Percentiles rank a stretch among this genome's conserved stretches.
Conservation (phyloP, 2,113 vertebrate species). For the Tilapia sparmanii region DNA sequence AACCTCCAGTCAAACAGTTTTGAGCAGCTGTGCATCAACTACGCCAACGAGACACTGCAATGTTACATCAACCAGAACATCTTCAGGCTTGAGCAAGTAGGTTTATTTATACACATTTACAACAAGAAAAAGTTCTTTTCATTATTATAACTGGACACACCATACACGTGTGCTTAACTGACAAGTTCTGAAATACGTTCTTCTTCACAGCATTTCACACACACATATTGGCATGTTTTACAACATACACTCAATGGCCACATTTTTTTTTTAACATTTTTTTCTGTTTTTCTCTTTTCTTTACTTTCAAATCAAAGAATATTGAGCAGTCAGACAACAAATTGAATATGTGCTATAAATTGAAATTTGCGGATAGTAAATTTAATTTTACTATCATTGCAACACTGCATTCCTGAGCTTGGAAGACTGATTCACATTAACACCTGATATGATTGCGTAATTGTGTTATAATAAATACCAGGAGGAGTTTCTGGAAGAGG, state of each 20-base stretch:
- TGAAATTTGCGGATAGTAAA: not conserved
- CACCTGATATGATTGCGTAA: not conserved
- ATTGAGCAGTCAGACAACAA: not conserved
- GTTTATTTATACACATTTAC: not conserved
- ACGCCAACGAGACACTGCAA: constrained; percentile 87
- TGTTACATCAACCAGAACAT: constrained; percentile 90
- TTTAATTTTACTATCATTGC: not conserved
- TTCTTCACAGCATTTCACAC: not conserved
- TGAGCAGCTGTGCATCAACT: constrained; percentile 96
- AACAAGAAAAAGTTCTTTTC: not conserved
- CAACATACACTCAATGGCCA: not conserved
- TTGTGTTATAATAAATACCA: constrained; percentile 37
- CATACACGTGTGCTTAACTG: not conserved
- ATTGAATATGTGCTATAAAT: not conserved
- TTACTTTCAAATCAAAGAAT: not conserved
- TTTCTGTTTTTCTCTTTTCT: not conserved
- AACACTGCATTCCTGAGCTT: not conserved
- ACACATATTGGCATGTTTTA: not conserved
- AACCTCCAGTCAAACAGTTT: constrained; percentile 89
- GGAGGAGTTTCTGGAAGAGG: constrained; percentile 88
- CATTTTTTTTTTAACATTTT: not conserved
- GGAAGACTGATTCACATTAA: not conserved
- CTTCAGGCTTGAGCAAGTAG: constrained; percentile 87
- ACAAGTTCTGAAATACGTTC: not conserved
- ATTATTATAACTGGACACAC: not conserved